Base-by-base conservation (phyloP, 2,888 invertebrate genomes). In the Dendrolimus pini region DNA sequence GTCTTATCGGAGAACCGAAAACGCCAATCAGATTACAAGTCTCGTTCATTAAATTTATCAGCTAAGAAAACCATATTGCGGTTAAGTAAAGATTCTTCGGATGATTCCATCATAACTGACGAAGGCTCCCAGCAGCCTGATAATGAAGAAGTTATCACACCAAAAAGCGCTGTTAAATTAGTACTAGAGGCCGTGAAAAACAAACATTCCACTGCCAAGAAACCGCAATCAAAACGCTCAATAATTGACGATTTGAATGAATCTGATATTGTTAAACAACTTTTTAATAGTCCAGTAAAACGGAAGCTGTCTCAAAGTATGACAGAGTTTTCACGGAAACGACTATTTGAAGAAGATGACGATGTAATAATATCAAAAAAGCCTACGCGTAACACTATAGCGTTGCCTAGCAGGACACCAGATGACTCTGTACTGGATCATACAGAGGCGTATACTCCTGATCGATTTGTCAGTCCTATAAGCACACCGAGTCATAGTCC, bases 271-370 rank as follows among this genome's bases (percentile, higher is more conserved):
- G 83, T 86, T 2, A 88, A 89, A 62, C 81, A 88, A 56, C 67
- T 91, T 54, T 91, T 91, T 69, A 85, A 80, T 62, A 91, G 89
- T 61, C 91, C 91, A 0, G 90, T 91, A 0, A 91, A 89, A 58
- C 73, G 91, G 58, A 91, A 90, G 60, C 69, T 91, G n/a, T 91
- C 91, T 1, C 88, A 82, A 56, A 91, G 91, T 56, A 89, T 91
- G 83, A 83, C 79, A 0, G 88, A 90, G 60, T 88, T 84, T 63
- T 85, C 84, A 2, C 69, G 77, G 14, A 80, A 70, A 53, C 78
- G 78, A 7, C 61, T 78, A 2, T 71, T 74, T 14, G 82, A 78
- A 1, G 82, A 85, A 1, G 82, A 82, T 3, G 80, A 77, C 2
- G 65, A 71, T 0, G 65, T 67, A 0, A 65, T 56, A 0, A 59